phyloP scores from a whole-genome alignment of 2,888 invertebrate species.

The Perizoma flavofasciatum region DNA sequence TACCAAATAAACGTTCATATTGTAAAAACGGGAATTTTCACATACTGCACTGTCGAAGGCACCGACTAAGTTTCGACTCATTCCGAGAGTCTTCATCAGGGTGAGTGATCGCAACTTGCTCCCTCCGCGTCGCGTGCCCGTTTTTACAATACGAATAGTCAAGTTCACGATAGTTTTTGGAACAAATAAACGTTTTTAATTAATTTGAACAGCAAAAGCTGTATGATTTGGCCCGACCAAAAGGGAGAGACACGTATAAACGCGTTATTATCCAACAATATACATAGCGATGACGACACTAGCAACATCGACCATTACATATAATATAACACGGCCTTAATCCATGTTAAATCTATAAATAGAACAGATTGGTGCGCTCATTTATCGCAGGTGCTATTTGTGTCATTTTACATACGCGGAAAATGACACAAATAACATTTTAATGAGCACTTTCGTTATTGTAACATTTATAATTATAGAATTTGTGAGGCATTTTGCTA shows the following conservation, averaged over 20 bases:
- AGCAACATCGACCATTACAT: not conserved
- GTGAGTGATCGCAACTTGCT: no score
- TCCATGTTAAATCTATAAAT: constrained; percentile 17
- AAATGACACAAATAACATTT: constrained; percentile 18
- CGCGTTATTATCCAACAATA: constrained; percentile 1
- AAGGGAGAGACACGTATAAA: constrained; percentile 1
- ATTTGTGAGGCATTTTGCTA: not conserved
- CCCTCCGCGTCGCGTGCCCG: no score
- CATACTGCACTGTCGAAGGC: no score
- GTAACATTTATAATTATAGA: constrained; percentile 8
- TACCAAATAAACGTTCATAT: no score
- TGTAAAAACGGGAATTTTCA: no score
- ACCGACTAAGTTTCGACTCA: no score
- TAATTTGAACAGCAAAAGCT: not conserved
- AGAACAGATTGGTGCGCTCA: constrained; percentile 14
- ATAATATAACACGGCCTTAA: constrained; percentile 4
- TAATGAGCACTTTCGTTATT: not conserved
- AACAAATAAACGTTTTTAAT: no score
- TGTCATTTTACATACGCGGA: constrained; percentile 15
- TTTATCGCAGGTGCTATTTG: constrained; percentile 13
- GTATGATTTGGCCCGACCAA: not conserved
- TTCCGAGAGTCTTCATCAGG: no score
- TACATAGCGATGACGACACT: constrained; percentile 11
- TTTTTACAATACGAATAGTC: no score
- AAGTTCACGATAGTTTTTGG: no score